Base-by-base conservation (phyloP, 2,797 vertebrate genomes). In the Pterois miles region DNA sequence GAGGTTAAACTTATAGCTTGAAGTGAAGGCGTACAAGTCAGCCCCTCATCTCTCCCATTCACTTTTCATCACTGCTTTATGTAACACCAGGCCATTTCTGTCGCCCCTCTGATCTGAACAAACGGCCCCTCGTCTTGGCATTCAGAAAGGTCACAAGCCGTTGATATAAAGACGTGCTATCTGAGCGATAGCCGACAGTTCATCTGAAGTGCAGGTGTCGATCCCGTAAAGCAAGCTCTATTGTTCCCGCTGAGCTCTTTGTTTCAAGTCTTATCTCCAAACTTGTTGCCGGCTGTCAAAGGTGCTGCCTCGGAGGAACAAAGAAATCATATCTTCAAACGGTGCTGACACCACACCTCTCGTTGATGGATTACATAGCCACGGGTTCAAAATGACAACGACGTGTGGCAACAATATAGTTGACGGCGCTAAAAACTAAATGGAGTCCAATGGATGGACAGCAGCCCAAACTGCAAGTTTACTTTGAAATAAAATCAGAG, bases 101-200 rank as follows among this genome's bases (percentile, higher is more conserved):
- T 62, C 43, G 70, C 70, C 31, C 3, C 82, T 82, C 43, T 72
- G 70, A 88, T 86, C 82, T 29, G 60, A 85, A 80, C 77, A 83
- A 89, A 84, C 18, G 33, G 14, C 58, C 27, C 75, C 48, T 78
- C 1, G 13, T 66, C 60, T 34, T 77, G 89, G 81, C 87, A 78
- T 90, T 87, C 84, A 16, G 52, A 92, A 92, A 93, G 89, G 91
- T 92, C 88, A 91, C 82, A 63, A 72, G 83, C 83, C 58, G 78
- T 81, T 87, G 88, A 87, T 88, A 63, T 67, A 58, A 83, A 86
- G 84, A 83, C 54, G 81, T 25, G 74, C 59, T 40, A 71, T 80
- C 66, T 62, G 67, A 82, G 71, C 48, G 70, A 81, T 27, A 48
- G 52, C 78, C 71, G 11, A 8, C 65, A 8, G 81, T 79, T 86